Evolutionary conservation across 2,888 invertebrate species (phyloP), one percentile per base, ranked within the genome.

Genomic region (Geotrupes spiniger): DNA sequence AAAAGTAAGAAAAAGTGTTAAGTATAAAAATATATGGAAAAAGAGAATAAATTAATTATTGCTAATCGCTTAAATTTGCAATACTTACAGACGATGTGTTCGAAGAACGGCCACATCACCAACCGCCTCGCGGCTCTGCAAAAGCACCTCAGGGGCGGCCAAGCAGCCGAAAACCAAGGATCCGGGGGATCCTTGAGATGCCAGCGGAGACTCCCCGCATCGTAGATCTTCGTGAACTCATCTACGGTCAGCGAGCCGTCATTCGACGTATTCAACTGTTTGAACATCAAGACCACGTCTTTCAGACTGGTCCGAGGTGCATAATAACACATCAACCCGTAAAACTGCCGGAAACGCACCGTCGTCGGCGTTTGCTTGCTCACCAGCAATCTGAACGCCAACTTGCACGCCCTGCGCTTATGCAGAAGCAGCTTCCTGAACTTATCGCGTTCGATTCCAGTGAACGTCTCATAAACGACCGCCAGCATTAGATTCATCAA

Each of bases 401-500:
- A 82, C 31, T 87, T 83, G 64, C 90, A 88, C 0, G 91, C 92
- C 63, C 84, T 81, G 10, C 91, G 78, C 61, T 91, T 83, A 72
- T 93, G 92, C 53, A 92, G 76, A 52, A 90, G 76, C 36, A 93
- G 66, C 63, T 91, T 89, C 61, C 88, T 81, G 59, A 92, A 88
- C 71, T 92, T 93, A 60, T 87, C 87, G 36, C 89, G 85, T 72
- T 92, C 92, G 39, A 89, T 85, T 27, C 86, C 82, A 0, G 90
- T 90, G 69, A 92, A 93, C 1, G 90, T 87, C 73, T 92, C 92
- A 72, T 92, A 92, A 2, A 92, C 92, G 21, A 92, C 92, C 48
- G 92, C 92, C 60, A 92, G 76, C 85, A 92, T 87, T 85, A 89
- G 68, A 1, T 60, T 60, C 60, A 60, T 60, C 10, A 60, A 42